These are phyloP conservation scores for Boloria euphrosyne DNA, from an alignment of 2,888 invertebrate genomes.

Conservation along the genomic window DNA sequence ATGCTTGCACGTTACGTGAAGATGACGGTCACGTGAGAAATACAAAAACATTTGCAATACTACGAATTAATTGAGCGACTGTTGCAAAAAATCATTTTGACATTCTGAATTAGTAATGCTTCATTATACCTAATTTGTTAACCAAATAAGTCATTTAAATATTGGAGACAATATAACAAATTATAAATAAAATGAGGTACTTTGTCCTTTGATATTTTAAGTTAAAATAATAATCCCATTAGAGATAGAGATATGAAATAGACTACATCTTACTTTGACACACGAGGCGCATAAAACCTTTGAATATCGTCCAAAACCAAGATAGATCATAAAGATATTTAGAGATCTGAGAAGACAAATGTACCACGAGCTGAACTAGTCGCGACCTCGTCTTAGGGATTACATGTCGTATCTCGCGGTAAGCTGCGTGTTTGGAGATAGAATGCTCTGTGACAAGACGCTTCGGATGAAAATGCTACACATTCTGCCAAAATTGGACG, in stretches of 20 bases:
- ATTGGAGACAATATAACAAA: no score
- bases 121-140: no score
- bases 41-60: neutral
- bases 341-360: neutral
- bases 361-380: neutral
- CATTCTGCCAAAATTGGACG: slow-evolving; percentile 12
- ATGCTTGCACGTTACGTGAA: slow-evolving; percentile 15
- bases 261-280: no score
- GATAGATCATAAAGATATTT: neutral
- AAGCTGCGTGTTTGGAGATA: slow-evolving; percentile 8
- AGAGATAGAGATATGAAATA: no score
- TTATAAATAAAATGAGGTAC: no score
- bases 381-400: slow-evolving; percentile 9
- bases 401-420: slow-evolving; percentile 12
- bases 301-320: no score
- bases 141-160: no score
- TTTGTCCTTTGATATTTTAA: no score
- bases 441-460: neutral
- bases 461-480: slow-evolving; percentile 12
- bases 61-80: neutral
- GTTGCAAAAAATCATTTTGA: no score
- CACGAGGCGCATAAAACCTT: no score
- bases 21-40: slow-evolving; percentile 2
- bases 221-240: no score
- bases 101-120: no score